Evolutionary conservation across 2,888 invertebrate species (phyloP).

Genomic region (Hyalella azteca): DNA sequence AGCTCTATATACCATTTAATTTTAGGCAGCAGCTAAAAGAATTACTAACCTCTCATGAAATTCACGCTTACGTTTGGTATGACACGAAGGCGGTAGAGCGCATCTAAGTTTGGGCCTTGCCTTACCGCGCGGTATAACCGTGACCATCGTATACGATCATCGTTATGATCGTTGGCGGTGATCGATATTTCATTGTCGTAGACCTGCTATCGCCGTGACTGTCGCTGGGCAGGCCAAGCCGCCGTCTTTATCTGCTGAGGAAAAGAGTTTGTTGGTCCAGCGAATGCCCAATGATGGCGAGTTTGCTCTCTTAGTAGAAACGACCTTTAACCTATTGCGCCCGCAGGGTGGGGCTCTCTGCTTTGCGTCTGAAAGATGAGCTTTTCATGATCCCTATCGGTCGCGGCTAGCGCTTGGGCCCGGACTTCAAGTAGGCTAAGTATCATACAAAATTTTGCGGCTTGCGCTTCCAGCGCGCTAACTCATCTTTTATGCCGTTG

Average conservation of each 20-base stretch:
- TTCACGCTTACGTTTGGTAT: not conserved
- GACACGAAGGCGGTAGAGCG: not conserved
- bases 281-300: conserved; percentile 2
- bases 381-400: conserved; percentile 20
- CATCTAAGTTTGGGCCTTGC: not conserved
- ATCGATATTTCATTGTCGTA: no score
- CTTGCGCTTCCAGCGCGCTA: not conserved
- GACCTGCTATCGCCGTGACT: no score
- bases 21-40: no score
- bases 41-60: no score
- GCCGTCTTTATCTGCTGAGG: conserved; percentile 1
- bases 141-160: no score
- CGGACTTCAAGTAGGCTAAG: not conserved
- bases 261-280: not conserved
- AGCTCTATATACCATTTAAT: no score
- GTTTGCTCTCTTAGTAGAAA: not conserved
- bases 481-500: not conserved
- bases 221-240: no score
- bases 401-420: not conserved
- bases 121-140: no score
- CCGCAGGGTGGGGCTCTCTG: not conserved
- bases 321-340: not conserved
- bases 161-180: no score
- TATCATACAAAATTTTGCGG: not conserved
- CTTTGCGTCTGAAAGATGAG: conserved; percentile 18